Percentiles rank a stretch among this genome's conserved stretches.
Evolutionary conservation across 2,113 vertebrate species (phyloP).

Genomic region (Spea multiplicata): DNA sequence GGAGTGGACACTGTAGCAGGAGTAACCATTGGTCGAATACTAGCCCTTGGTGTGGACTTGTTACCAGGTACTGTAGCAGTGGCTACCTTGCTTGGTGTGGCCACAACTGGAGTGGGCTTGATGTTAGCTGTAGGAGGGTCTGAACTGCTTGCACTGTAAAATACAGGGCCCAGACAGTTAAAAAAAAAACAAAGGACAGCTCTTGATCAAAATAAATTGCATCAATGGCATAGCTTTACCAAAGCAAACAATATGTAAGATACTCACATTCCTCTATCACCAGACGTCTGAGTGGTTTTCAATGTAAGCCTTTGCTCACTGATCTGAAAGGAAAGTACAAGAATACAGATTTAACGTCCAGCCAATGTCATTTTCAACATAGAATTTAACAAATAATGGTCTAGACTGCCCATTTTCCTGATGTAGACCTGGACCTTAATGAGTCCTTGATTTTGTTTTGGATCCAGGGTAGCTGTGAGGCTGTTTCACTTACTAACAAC

Average conservation of each 20-base stretch:
- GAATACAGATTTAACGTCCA: not conserved
- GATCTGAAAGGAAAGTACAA: slow-evolving; percentile 62
- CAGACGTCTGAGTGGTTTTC: slow-evolving; percentile 83
- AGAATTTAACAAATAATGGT: too few relatives aligned
- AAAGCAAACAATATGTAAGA: too few relatives aligned
- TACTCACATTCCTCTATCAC: slow-evolving; percentile 91
- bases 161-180: not conserved
- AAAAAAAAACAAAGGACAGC: too few relatives aligned
- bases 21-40: slow-evolving; percentile 97
- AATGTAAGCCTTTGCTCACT: slow-evolving; percentile 91
- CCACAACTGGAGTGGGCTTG: slow-evolving; percentile 92
- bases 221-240: too few relatives aligned
- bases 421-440: too few relatives aligned
- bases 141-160: slow-evolving; percentile 82
- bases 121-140: slow-evolving; percentile 97
- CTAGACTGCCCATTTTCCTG: too few relatives aligned
- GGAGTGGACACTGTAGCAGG: slow-evolving; percentile 89
- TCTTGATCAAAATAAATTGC: too few relatives aligned
- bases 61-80: slow-evolving; percentile 87
- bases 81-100: slow-evolving; percentile 86
- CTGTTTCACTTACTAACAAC: too few relatives aligned
- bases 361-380: too few relatives aligned
- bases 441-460: too few relatives aligned
- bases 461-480: too few relatives aligned
- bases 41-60: slow-evolving; percentile 92